phyloP scores from a whole-genome alignment of 1,140 invertebrate species.

The Meteorus sp. region DNA sequence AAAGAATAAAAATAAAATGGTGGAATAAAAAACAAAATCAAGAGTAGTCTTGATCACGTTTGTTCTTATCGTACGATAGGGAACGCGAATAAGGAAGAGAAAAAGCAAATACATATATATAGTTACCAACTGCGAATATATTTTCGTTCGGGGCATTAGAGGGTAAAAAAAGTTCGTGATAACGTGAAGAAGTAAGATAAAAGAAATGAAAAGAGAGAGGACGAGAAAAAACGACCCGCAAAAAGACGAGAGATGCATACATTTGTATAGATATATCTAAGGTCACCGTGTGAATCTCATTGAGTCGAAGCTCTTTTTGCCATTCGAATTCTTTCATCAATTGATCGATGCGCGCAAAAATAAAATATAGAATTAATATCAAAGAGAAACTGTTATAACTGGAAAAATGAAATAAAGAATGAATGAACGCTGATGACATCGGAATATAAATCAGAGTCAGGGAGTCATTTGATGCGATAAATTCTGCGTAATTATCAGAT shows the following conservation, averaged over 20 bases:
- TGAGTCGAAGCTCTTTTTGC: background rate
- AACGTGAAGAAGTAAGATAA: slow-evolving; percentile 27
- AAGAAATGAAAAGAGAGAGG: slow-evolving; percentile 13
- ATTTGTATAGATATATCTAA: slow-evolving; percentile 11
- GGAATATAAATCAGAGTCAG: too few relatives aligned
- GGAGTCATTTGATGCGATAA: slow-evolving; percentile 10
- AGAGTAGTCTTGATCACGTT: slow-evolving; percentile 1
- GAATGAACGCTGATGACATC: too few relatives aligned
- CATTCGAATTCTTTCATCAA: background rate
- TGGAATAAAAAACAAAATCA: too few relatives aligned
- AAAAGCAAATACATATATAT: background rate
- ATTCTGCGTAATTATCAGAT: slow-evolving; percentile 24
- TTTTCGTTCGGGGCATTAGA: slow-evolving; percentile 19
- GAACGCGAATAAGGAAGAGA: background rate
- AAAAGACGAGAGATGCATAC: slow-evolving; percentile 27
- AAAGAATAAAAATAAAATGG: too few relatives aligned
- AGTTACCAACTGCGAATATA: slow-evolving; percentile 5
- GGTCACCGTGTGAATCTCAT: slow-evolving; percentile 5
- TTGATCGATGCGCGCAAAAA: background rate
- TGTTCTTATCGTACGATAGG: background rate
- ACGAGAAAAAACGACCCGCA: slow-evolving; percentile 22
- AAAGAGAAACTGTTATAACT: too few relatives aligned
- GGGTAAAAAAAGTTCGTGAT: slow-evolving; percentile 29
- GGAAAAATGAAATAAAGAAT: slow-evolving; percentile 36
- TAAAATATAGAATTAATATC: too few relatives aligned